Conservation (phyloP, 1,140 invertebrate species). For the Coboldia fuscipes region DNA sequence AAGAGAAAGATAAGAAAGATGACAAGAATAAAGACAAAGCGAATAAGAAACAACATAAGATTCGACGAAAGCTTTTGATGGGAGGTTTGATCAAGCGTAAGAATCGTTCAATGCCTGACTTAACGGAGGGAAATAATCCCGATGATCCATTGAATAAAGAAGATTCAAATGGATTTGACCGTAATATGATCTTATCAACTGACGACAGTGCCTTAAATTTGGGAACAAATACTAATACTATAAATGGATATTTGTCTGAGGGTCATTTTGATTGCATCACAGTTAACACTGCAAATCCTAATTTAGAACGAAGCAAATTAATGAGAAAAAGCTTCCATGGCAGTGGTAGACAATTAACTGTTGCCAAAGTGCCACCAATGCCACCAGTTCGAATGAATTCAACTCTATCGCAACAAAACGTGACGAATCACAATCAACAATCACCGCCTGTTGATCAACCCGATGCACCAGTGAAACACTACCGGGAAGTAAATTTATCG, state of each 20-base stretch:
- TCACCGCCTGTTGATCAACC: conserved; percentile 7
- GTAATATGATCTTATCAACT: conserved; percentile 30
- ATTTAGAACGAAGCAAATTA: conserved; percentile 61
- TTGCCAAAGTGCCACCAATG: conserved; percentile 66
- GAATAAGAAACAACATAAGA: conserved; percentile 78
- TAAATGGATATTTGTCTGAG: conserved; percentile 69
- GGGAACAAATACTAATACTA: conserved; percentile 26
- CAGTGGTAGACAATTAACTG: conserved; percentile 55
- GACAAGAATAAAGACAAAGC: conserved; percentile 45
- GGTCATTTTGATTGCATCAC: conserved; percentile 58
- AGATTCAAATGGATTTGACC: conserved; percentile 18
- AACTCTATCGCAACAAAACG: conserved; percentile 16
- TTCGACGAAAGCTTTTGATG: conserved; percentile 69
- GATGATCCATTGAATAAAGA: conserved; percentile 21
- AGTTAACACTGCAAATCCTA: conserved; percentile 38
- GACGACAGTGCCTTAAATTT: conserved; percentile 52
- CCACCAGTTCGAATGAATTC: conserved; percentile 71
- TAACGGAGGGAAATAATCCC: conserved; percentile 46
- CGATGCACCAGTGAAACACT: conserved; percentile 4
- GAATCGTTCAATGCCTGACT: conserved; percentile 78
- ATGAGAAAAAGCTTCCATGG: conserved; percentile 80
- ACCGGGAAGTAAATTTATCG: conserved; percentile 18
- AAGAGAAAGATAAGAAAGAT: conserved; percentile 37
- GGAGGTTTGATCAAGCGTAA: conserved; percentile 70
- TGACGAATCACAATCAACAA: conserved; percentile 16